Percentiles rank a stretch among this genome's conserved stretches.
Conservation (phyloP, 2,797 vertebrate genomes). For the Pogonophryne albipinna region DNA sequence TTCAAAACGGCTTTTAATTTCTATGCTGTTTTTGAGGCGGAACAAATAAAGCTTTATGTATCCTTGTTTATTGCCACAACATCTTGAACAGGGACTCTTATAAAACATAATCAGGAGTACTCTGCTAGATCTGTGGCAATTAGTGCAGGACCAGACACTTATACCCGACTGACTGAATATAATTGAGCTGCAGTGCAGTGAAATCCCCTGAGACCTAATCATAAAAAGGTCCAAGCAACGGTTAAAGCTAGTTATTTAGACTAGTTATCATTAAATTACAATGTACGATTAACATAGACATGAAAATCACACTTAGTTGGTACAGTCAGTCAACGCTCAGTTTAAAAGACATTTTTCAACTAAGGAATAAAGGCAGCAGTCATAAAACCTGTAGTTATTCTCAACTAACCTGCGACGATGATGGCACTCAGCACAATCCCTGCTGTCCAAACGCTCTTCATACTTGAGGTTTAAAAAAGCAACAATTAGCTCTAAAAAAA, state of each 20-base stretch:
- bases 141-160: neutral
- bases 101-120: neutral
- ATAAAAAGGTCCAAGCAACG: neutral
- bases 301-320: neutral
- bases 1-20: too few relatives aligned
- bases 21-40: too few relatives aligned
- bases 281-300: neutral
- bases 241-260: neutral
- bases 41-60: too few relatives aligned
- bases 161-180: neutral
- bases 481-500: rapidly evolving
- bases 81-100: too few relatives aligned
- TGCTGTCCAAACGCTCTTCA: constrained; percentile 58
- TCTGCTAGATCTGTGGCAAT: neutral
- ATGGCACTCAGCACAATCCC: constrained; percentile 45
- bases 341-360: neutral
- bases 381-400: neutral
- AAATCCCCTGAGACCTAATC: constrained; percentile 14
- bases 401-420: constrained; percentile 51
- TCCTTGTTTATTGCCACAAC: too few relatives aligned
- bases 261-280: neutral
- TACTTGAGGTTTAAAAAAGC: neutral
- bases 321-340: neutral
- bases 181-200: neutral
- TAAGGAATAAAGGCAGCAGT: neutral